Evolutionary conservation across 2,888 invertebrate genomes (phyloP).

Genomic region (Atherix ibis): DNA sequence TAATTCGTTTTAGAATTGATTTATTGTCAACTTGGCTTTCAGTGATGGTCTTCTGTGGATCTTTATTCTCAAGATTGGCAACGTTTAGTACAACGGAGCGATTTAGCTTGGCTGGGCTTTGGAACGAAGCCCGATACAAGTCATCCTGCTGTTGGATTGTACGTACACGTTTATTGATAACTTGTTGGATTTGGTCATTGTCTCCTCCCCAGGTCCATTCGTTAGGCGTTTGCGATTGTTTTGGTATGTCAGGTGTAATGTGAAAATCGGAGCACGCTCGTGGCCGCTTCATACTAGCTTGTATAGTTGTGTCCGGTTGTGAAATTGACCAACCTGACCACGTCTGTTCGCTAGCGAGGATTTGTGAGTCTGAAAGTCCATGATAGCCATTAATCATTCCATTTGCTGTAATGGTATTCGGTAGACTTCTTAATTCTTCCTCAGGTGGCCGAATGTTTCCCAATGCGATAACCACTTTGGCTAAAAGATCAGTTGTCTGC

Average conservation of each 20-base stretch:
- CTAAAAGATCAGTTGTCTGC: slow-evolving; percentile 58
- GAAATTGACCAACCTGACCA: slow-evolving; percentile 35
- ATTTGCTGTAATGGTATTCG: slow-evolving; percentile 14
- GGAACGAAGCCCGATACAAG: slow-evolving; percentile 15
- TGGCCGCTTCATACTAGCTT: slow-evolving; percentile 32
- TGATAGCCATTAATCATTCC: slow-evolving; percentile 39
- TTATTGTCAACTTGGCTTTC: slow-evolving; percentile 9
- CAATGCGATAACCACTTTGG: slow-evolving; percentile 61
- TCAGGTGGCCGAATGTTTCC: slow-evolving; percentile 40
- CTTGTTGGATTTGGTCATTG: slow-evolving; percentile 30
- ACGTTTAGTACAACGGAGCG: slow-evolving; percentile 16
- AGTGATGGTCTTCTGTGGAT: slow-evolving; percentile 1
- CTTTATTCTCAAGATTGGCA: slow-evolving; percentile 15
- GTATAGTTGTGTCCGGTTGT: slow-evolving; percentile 33
- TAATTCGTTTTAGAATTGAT: slow-evolving; percentile 21
- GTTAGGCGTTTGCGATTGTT: slow-evolving; percentile 16
- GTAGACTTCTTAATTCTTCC: slow-evolving; percentile 20
- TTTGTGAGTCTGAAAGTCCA: slow-evolving; percentile 57
- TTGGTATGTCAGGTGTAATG: slow-evolving; percentile 17
- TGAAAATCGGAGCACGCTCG: slow-evolving; percentile 45
- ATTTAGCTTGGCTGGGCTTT: slow-evolving; percentile 13
- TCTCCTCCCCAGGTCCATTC: slow-evolving; percentile 35
- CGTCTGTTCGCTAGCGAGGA: slow-evolving; percentile 49
- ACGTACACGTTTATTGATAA: slow-evolving; percentile 25
- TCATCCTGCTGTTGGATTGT: slow-evolving; percentile 18